Evolutionary conservation across 2,113 vertebrate species (phyloP).

Genomic region (Cavia aperea): DNA sequence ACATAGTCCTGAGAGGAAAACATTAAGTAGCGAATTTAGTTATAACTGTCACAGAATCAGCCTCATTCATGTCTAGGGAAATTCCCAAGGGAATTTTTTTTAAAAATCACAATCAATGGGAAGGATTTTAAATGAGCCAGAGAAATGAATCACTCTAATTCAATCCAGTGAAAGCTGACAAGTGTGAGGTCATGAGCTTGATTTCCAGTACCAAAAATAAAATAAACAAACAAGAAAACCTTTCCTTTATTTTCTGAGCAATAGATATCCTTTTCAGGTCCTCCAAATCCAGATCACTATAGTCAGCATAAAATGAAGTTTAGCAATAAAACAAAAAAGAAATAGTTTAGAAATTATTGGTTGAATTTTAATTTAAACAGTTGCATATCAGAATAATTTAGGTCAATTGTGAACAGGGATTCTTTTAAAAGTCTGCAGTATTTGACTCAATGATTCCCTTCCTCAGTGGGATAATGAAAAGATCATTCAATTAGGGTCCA

Average conservation of each 20-base stretch:
- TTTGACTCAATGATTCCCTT: constrained; percentile 40
- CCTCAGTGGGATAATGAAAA: background rate
- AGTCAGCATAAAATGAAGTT: constrained; percentile 61
- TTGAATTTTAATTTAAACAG: constrained; percentile 61
- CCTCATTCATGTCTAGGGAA: constrained; percentile 47
- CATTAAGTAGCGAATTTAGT: constrained; percentile 9
- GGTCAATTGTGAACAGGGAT: constrained; percentile 51
- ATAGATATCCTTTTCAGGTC: constrained; percentile 42
- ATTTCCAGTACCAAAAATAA: too few species aligned
- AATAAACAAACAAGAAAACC: too few species aligned
- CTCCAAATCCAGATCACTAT: constrained; percentile 22
- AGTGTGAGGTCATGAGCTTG: too few species aligned
- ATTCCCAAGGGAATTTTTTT: constrained; percentile 47
- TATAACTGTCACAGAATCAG: constrained; percentile 55
- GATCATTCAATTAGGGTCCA: background rate
- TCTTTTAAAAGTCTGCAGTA: constrained; percentile 30
- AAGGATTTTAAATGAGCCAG: constrained; percentile 58
- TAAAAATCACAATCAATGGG: constrained; percentile 57
- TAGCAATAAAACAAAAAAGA: background rate
- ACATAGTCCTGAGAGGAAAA: background rate
- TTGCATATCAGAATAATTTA: constrained; percentile 58
- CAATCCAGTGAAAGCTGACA: constrained; percentile 43
- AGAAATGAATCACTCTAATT: constrained; percentile 58
- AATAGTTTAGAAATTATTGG: constrained; percentile 58
- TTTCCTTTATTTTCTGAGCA: constrained; percentile 40